These are phyloP conservation scores for Autographa pulchrina DNA, from an alignment of 2,888 invertebrate species.

Conservation along the genomic window DNA sequence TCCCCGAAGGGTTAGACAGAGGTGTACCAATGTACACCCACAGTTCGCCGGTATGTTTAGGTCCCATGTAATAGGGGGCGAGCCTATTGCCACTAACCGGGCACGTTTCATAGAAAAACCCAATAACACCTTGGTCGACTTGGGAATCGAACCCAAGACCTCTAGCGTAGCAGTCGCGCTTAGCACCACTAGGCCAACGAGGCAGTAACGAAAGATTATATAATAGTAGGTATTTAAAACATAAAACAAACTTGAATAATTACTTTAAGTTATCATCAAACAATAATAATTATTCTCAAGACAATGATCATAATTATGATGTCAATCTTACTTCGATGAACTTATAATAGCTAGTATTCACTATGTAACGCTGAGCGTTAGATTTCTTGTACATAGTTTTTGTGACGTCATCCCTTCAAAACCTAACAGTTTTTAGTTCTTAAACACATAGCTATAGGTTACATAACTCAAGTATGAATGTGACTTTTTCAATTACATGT, in stretches of 20 bases:
- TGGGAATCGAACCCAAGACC: too few relatives aligned
- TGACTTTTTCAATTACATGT: not conserved
- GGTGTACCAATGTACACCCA: too few relatives aligned
- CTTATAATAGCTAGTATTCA: not conserved
- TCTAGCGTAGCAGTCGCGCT: too few relatives aligned
- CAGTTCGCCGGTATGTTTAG: too few relatives aligned
- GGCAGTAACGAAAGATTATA: too few relatives aligned
- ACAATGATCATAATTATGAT: conserved; percentile 1
- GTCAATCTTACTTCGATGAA: not conserved
- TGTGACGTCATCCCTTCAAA: not conserved
- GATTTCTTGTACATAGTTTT: not conserved
- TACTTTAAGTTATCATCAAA: not conserved
- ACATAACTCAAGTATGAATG: not conserved
- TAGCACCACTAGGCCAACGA: too few relatives aligned
- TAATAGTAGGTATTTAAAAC: too few relatives aligned
- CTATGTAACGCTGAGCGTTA: not conserved
- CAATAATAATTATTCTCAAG: not conserved
- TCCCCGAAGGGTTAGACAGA: too few relatives aligned
- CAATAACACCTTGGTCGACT: too few relatives aligned
- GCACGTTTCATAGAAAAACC: too few relatives aligned
- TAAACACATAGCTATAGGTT: not conserved
- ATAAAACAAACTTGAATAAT: not conserved
- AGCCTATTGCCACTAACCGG: too few relatives aligned
- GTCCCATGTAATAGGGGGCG: too few relatives aligned
- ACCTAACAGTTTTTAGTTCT: not conserved